Evolutionary conservation across 2,113 vertebrate genomes (phyloP).

Genomic region (Tupaia tana): DNA sequence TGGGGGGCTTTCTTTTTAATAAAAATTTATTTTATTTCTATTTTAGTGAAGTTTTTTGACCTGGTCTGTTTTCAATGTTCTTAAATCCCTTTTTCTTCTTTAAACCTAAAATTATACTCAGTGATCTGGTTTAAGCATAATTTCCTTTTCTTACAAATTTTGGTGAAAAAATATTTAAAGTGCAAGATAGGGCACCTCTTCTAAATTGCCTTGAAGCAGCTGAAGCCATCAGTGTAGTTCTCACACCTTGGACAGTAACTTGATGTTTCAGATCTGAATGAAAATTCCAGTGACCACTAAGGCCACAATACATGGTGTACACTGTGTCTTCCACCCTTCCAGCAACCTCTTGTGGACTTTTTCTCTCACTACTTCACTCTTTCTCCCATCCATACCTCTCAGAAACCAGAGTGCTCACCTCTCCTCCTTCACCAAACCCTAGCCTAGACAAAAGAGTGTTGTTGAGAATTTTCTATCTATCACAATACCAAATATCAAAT

Average conservation of each 20-base stretch:
- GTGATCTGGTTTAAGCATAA: background rate
- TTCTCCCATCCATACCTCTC: background rate
- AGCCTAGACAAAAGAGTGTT: background rate
- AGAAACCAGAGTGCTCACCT: background rate
- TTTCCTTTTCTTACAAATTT: background rate
- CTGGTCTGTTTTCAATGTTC: background rate
- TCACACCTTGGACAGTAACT: background rate
- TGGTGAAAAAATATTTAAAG: background rate
- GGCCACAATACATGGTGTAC: rapidly evolving
- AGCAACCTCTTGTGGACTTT: rapidly evolving
- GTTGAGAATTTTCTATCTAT: background rate
- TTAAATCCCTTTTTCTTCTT: conserved; percentile 2
- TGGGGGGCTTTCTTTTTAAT: background rate
- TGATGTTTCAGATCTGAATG: background rate
- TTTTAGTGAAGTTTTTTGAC: background rate
- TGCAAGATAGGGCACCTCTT: background rate
- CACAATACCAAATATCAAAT: background rate
- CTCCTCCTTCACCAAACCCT: background rate
- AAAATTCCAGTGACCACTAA: background rate
- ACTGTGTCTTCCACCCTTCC: rapidly evolving
- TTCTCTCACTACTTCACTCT: background rate
- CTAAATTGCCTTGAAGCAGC: background rate
- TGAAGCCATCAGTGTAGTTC: background rate
- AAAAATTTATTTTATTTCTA: conserved; percentile 34
- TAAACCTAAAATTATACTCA: background rate